Percentiles rank a stretch among this genome's conserved stretches.
Evolutionary conservation across 1,140 invertebrate genomes (phyloP).

Genomic region (Hylaeus volcanicus): DNA sequence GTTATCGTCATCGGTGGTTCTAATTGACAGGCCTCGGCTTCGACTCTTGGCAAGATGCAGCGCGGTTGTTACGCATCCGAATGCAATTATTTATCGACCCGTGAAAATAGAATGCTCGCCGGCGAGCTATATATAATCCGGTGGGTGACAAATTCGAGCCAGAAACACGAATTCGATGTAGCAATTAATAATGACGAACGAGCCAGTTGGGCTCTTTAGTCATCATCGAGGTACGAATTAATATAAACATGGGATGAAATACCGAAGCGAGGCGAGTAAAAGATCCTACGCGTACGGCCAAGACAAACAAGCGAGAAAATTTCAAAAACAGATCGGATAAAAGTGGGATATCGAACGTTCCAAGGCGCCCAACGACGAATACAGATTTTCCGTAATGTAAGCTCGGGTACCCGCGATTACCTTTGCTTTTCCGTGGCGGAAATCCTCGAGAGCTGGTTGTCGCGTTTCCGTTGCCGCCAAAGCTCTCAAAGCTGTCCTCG

Average conservation of each 20-base stretch:
- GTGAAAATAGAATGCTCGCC: conserved; percentile 44
- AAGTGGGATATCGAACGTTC: too few relatives aligned
- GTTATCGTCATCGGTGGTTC: conserved; percentile 14
- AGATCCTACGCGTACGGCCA: too few relatives aligned
- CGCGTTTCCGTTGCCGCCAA: neutral
- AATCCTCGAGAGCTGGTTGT: conserved; percentile 29
- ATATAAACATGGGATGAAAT: neutral
- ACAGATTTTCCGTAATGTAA: too few relatives aligned
- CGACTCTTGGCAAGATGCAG: conserved; percentile 16
- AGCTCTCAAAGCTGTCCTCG: conserved; percentile 26
- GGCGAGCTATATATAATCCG: conserved; percentile 28
- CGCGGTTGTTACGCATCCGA: conserved; percentile 30
- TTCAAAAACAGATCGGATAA: too few relatives aligned
- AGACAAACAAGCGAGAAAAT: too few relatives aligned
- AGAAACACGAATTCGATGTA: conserved; percentile 47
- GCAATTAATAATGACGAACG: conserved; percentile 46
- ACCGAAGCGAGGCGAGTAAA: neutral
- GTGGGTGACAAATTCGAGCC: conserved; percentile 35
- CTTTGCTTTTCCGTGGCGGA: neutral
- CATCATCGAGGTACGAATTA: conserved; percentile 16
- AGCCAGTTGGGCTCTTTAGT: conserved; percentile 18
- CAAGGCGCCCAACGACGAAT: too few relatives aligned
- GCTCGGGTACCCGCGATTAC: neutral
- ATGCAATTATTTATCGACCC: conserved; percentile 42
- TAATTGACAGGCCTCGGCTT: neutral